Base-by-base conservation (phyloP, 2,113 vertebrate genomes). In the Varanus komodoensis region DNA sequence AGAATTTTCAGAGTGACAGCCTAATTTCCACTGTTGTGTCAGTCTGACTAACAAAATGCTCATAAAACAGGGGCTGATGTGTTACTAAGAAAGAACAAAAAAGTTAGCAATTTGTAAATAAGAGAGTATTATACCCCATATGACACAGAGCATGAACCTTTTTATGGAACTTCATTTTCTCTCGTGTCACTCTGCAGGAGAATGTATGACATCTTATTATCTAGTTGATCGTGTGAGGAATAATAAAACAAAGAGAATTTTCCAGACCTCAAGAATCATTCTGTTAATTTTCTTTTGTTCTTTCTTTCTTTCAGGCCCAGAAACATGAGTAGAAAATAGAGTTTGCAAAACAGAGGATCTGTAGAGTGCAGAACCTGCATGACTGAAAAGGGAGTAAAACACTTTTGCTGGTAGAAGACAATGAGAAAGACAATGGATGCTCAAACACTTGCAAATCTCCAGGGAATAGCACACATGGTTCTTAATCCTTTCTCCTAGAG, bases 51-150 rank as follows among this genome's bases (percentile, higher is more conserved):
- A 84, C 50, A 84, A 61, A 85, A 50, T 73, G 38, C 83, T 85
- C 82, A 88, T 50, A 25, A 80, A 71, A 85, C 82, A 73, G 64
- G 23, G 11, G 68, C 57, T 71, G 71, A 71, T 77, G 64, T 79
- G 21, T 38, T 74, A 54, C 23, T 61, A 44, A 88, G 57, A 6
- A 71, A 82, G 38, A 44, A 44, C 38, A 88, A 84, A 21, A 48
- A 27, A 75, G 34, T 89, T 92, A 68, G 77, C 34, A 90, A 81
- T 64, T 82, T 87, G 69, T 88, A 91, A 77, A 82, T 57, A 71
- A 52, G 44, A 87, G 78, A 71, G 21, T 75, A 82, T 87, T 82
- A 85, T 50, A n/a, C 8, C 21, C 32, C 48, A 69, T 38, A 80
- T 84, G 79, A 84, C 87, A 87, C 4, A 6, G 68, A 54, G 0